Percentiles rank a stretch among this genome's conserved stretches.
Conservation (phyloP, 2,888 invertebrate genomes). For the Acanthacorydalis orientalis region DNA sequence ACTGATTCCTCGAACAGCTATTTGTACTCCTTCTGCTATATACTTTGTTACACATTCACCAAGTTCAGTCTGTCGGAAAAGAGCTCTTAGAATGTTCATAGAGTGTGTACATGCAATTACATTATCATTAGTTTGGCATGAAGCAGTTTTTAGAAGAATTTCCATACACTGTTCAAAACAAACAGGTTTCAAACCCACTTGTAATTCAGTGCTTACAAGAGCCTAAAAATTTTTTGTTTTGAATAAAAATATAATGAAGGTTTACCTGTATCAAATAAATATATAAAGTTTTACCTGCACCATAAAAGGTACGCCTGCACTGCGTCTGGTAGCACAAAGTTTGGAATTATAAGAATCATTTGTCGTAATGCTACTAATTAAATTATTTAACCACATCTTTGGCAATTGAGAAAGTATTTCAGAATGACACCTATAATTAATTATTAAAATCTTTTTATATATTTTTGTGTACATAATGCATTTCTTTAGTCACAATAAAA, state of each 20-base stretch:
- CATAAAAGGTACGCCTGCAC: conserved; percentile 89
- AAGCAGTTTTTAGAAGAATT: conserved; percentile 30
- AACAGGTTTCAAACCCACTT: conserved; percentile 34
- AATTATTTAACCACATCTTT: conserved; percentile 42
- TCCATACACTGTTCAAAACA: conserved; percentile 41
- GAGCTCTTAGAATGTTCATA: conserved; percentile 69
- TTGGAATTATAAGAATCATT: conserved; percentile 25
- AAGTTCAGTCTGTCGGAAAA: conserved; percentile 61
- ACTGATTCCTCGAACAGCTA: conserved; percentile 58
- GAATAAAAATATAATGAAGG: not conserved
- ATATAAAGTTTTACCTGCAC: conserved; percentile 67
- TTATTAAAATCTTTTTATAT: not conserved
- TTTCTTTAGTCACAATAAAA: no score
- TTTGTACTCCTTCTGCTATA: conserved; percentile 49
- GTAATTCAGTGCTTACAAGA: conserved; percentile 55
- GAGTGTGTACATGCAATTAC: conserved; percentile 54
- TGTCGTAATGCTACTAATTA: conserved; percentile 34
- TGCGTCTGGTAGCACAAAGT: conserved; percentile 69
- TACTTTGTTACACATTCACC: conserved; percentile 52
- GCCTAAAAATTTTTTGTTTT: conserved; percentile 38
- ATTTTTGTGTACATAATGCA: not conserved
- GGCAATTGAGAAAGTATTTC: conserved; percentile 39
- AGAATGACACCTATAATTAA: conserved; percentile 19
- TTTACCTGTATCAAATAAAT: no score
- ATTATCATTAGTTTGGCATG: conserved; percentile 17